Evolutionary conservation across 2,113 vertebrate species (phyloP).

Genomic region (Upupa epops): DNA sequence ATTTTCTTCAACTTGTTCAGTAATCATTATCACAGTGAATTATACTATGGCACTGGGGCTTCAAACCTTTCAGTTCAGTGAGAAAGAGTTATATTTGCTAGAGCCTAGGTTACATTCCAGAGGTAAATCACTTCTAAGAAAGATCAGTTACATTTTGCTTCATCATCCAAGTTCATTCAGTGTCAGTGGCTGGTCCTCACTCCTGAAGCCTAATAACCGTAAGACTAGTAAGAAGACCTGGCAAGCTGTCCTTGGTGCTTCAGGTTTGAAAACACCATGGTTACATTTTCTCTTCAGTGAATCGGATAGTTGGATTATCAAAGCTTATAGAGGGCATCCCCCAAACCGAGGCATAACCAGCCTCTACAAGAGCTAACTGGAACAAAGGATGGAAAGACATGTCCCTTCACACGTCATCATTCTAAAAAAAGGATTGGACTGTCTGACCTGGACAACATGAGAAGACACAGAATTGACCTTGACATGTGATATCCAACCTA

Average conservation of each 20-base stretch:
- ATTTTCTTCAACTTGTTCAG: neutral
- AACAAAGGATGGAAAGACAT: neutral
- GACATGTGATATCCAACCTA: neutral
- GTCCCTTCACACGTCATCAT: neutral
- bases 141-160: too few relatives aligned
- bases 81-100: neutral
- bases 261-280: too few relatives aligned
- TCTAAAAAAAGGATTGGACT: neutral
- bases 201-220: too few relatives aligned
- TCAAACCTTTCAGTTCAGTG: neutral
- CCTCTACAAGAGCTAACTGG: neutral
- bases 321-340: too few relatives aligned
- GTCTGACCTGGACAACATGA: neutral
- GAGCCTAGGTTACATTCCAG: neutral
- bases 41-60: neutral
- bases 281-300: too few relatives aligned
- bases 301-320: too few relatives aligned
- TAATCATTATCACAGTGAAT: neutral
- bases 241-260: too few relatives aligned
- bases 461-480: neutral
- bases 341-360: too few relatives aligned
- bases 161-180: too few relatives aligned
- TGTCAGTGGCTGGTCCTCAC: too few relatives aligned
- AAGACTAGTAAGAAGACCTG: too few relatives aligned
- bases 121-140: too few relatives aligned